Base-by-base conservation (phyloP, 2,888 invertebrate species). In the Drosophila peninsularis region DNA sequence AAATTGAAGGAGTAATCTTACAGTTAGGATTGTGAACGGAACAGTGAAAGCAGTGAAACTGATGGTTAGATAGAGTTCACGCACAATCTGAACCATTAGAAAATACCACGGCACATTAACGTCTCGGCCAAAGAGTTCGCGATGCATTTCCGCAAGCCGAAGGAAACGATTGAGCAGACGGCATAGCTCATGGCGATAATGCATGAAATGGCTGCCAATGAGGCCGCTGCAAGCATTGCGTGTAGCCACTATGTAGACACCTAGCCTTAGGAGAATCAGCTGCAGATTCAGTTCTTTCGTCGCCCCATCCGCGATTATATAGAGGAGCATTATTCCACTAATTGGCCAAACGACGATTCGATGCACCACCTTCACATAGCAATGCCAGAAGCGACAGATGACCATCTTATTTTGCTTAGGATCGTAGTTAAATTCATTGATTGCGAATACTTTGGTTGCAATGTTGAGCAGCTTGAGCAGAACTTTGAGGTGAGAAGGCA, bases 361-460 rank as follows among this genome's bases (percentile, higher is more conserved):
- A 1, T 61, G 60, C 4, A 42, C 3, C 14, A 58, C 2, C 14
- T 19, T 61, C 24, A 10, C 10, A n/a, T 34, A 44, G 6, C 14
- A 14, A 10, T 44, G 61, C 60, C 61, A 60, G 19, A 36, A 34
- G 13, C 17, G 21, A 6, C 7, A 42, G 11, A 24, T 24, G 17
- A 41, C 17, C 13, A 61, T 21, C 34, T 13, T 42, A 6, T 42
- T 19, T 14, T 11, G 42, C 5, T 42, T 17, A 4, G 11, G 42
- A 57, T 61, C 60, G 6, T 61, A 27, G 1, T 9, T 24, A 36
- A 61, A 58, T 32, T 60, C 60, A 24, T 19, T 58, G 9, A 42
- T 9, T 7, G 41, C 60, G 0, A 34, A 14, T 3, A 60, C 3
- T 24, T 58, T 60, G 41, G 17, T 19, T 10, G 58, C 6, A 11